A percentile compares a stretch with the other conserved stretches of the same genome.
phyloP scores from a whole-genome alignment of 2,888 invertebrate genomes.

The Orchesellides sinensis region DNA sequence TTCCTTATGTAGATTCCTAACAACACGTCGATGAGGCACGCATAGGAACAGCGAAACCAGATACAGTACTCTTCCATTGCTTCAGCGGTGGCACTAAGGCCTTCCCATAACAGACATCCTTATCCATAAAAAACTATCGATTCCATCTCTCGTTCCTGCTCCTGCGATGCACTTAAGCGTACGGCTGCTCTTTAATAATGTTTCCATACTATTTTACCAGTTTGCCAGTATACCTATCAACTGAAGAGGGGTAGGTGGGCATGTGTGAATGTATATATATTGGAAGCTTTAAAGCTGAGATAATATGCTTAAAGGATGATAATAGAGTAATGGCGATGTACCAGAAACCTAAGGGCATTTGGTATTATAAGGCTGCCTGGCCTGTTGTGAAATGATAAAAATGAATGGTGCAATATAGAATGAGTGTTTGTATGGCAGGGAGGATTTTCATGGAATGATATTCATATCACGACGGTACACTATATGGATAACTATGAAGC shows the following conservation, averaged over 20 bases:
- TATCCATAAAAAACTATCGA: conserved; percentile 46
- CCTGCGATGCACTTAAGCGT: not conserved
- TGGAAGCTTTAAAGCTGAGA: conserved; percentile 22
- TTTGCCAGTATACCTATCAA: not conserved
- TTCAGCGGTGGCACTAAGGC: conserved; percentile 35
- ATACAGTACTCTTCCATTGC: conserved; percentile 55
- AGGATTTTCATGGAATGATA: conserved; percentile 55
- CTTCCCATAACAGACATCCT: conserved; percentile 54
- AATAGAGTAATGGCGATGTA: conserved; percentile 29
- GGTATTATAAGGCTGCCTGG: conserved; percentile 38
- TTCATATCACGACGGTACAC: conserved; percentile 36
- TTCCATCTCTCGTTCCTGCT: conserved; percentile 19
- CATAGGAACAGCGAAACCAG: conserved; percentile 42
- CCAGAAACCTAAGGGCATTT: conserved; percentile 61
- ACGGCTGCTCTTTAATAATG: not conserved
- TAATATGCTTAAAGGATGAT: conserved; percentile 44
- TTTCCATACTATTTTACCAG: conserved; percentile 19
- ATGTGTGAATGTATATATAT: conserved; percentile 10
- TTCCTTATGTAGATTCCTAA: conserved; percentile 47
- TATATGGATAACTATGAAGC: conserved; percentile 41
- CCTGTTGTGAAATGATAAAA: conserved; percentile 41
- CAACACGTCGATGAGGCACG: conserved; percentile 45
- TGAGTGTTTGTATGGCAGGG: conserved; percentile 54
- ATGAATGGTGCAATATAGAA: conserved; percentile 47
- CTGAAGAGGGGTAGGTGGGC: not conserved